phyloP scores from a whole-genome alignment of 1,140 invertebrate genomes.

The Heterodera carotae region DNA sequence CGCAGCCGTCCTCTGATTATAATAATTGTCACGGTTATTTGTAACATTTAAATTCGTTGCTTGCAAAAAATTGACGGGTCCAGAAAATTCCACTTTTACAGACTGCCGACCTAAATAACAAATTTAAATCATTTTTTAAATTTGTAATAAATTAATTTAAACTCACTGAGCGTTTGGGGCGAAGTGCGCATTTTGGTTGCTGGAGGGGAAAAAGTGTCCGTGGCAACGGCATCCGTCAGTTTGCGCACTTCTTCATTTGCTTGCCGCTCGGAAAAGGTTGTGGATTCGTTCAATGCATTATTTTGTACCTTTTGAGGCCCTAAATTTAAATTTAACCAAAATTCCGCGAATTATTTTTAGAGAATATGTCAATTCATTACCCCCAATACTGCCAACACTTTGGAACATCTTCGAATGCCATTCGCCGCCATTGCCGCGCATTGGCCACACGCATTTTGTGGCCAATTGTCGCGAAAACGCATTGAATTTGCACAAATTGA shows the following conservation, averaged over 20 bases:
- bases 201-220: not conserved
- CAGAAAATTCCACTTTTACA: constrained; percentile 25
- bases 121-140: not conserved
- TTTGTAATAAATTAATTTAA: no score
- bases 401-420: constrained; percentile 7
- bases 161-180: not conserved
- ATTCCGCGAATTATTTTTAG: no score
- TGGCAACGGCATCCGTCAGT: not conserved
- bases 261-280: constrained; percentile 21
- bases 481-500: not conserved
- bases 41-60: constrained; percentile 25
- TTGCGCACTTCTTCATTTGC: constrained; percentile 23
- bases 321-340: no score
- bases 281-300: not conserved
- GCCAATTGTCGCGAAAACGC: constrained; percentile 9
- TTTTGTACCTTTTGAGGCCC: not conserved
- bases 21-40: not conserved
- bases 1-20: not conserved
- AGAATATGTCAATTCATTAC: not conserved
- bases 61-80: constrained; percentile 31
- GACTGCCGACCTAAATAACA: constrained; percentile 10
- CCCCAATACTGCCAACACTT: not conserved
- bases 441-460: not conserved
- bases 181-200: not conserved
- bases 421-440: no score